Evolutionary conservation across 1,140 invertebrate species (phyloP).

Genomic region (Drosophila parabipectinata): DNA sequence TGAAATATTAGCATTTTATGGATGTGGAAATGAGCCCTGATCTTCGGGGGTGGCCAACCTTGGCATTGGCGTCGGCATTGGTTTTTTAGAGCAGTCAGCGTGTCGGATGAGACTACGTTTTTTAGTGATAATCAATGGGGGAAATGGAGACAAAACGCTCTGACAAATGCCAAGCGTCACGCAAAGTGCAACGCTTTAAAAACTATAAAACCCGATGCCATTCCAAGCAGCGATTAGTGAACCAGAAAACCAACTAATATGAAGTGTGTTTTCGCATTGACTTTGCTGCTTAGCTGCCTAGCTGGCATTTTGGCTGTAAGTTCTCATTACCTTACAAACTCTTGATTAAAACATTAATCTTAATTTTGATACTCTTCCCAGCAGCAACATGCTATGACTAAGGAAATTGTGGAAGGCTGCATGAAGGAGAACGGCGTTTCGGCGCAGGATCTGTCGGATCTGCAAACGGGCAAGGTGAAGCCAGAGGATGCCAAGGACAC

Average conservation of each 20-base stretch:
- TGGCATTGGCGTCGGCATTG: slow-evolving; percentile 35
- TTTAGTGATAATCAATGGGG: slow-evolving; percentile 44
- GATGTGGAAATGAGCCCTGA: slow-evolving; percentile 16
- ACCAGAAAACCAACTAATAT: slow-evolving; percentile 31
- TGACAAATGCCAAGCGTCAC: slow-evolving; percentile 26
- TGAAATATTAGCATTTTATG: neutral
- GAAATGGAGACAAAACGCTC: slow-evolving; percentile 23
- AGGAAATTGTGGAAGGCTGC: slow-evolving; percentile 19
- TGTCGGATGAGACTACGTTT: slow-evolving; percentile 28
- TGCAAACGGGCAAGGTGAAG: slow-evolving; percentile 50
- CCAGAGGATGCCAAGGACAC: slow-evolving; percentile 49
- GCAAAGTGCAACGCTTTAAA: slow-evolving; percentile 23
- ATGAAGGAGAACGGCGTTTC: slow-evolving; percentile 55
- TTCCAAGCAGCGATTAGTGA: slow-evolving; percentile 27
- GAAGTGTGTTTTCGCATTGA: slow-evolving; percentile 47
- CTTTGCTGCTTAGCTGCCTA: slow-evolving; percentile 52
- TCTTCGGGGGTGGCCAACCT: slow-evolving; percentile 18
- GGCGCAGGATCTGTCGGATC: slow-evolving; percentile 36
- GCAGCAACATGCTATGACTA: neutral
- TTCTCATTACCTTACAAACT: neutral
- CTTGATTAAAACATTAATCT: neutral
- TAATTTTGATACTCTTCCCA: too few species aligned
- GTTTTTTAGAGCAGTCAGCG: slow-evolving; percentile 14
- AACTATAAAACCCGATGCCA: slow-evolving; percentile 41
- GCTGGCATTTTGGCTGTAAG: slow-evolving; percentile 39